Base-by-base conservation (phyloP, 2,888 invertebrate genomes). In the Serripes groenlandicus region DNA sequence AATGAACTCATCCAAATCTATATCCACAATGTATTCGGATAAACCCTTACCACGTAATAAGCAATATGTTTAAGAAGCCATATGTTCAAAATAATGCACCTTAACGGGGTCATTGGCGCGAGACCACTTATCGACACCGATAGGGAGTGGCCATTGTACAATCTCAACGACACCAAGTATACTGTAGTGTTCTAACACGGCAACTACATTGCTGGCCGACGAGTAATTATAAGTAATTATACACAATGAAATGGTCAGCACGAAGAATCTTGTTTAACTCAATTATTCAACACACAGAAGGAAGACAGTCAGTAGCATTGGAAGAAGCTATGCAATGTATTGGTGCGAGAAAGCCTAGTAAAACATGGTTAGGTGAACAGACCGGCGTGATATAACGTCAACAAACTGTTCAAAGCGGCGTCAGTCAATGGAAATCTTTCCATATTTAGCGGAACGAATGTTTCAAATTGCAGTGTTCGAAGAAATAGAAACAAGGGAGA, bases 1-100 rank as follows among this genome's bases (percentile, higher is more conserved):
- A 54, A 94, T 90, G 66, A 92, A 91, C 80, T 94, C 94, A 76
- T 94, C 94, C 23, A 94, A 70, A 78, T 94, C 94, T 72, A 89
- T 82, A 79, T 91, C 91, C 3, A 92, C 92, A 18, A 93, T 72
- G 75, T 89, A 92, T 30, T 89, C 75, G 34, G 89, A 88, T 18
- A 70, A 26, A 64, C 86, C 73, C 82, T 89, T 86, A 69, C 87
- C 82, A 42, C 93, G 82, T 77, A 92, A 92, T 5, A 93, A 88
- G 79, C 94, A 94, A 85, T 94, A 93, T 78, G 93, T 93, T 75
- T 93, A 87, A 5, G 93, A 90, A 11, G 92, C 86, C 35, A 92
- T 81, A 80, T 94, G 94, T 1, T 90, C 94, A 76, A 92, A 90
- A 78, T 93, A 93, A 88, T 93, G 92, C 15, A 94, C 87, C 64